Evolutionary conservation across 2,113 vertebrate genomes (phyloP), one percentile per base, ranked within the genome.

Genomic region (Pelobates fuscus): DNA sequence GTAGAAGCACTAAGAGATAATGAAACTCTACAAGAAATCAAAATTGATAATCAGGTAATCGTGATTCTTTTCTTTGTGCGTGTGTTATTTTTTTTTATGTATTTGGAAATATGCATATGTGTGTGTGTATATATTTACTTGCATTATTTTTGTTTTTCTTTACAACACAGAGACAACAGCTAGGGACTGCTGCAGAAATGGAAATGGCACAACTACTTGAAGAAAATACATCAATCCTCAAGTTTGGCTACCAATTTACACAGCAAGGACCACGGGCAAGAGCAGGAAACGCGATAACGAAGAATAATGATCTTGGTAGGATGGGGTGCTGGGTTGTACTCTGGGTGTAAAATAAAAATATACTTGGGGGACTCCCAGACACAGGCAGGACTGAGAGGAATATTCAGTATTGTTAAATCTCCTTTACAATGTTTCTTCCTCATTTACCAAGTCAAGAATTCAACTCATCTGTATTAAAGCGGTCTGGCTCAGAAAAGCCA

Each of bases 121-220:
- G n/a, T n/a, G n/a, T n/a, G n/a, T n/a, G n/a, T n/a, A n/a, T n/a
- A n/a, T n/a, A n/a, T n/a, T n/a, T n/a, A n/a, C n/a, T 10, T 32
- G 4, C 30, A 32, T 32, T 32, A 5, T 32, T 32, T 32, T 32
- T 21, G 6, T 57, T 57, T 77, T 55, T 78, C 67, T 78, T 23
- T 80, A 80, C 58, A 67, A 60, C 23, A 52, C 87, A 99, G 97
- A 94, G 97, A 84, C 97, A 99, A 86, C 97, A 98, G 83, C 78
- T 99, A 83, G 97, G 97, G 32, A 95, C 95, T 1, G 86, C 86
- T 21, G 88, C 92, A 69, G 97, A 99, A 87, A 93, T 98, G 93
- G 95, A 98, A 88, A 98, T 99, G 24, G 97, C 97, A 24, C 96
- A 94, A 78, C 94, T 99, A 95, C 89, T 99, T 83, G 97, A 99